A percentile compares a stretch with the other conserved stretches of the same genome.
phyloP scores from a whole-genome alignment of 2,113 vertebrate genomes.

The Lipophrys pholis region DNA sequence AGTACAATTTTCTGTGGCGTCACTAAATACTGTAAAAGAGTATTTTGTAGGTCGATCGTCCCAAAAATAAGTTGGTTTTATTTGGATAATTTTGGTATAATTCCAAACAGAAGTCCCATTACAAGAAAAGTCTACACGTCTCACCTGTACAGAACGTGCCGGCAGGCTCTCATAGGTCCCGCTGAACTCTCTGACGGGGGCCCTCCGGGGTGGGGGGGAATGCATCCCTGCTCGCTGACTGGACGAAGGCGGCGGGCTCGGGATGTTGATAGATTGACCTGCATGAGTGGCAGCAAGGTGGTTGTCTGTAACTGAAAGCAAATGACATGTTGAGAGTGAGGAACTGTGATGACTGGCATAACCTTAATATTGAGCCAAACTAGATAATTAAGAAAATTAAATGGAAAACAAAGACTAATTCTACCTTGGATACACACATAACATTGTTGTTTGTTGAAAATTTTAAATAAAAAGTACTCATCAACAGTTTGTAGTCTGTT shows the following conservation, averaged over 20 bases:
- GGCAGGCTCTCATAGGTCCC: slow-evolving; percentile 93
- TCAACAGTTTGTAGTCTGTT: slow-evolving; percentile 5
- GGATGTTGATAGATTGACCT: slow-evolving; percentile 81
- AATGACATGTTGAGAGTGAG: background rate
- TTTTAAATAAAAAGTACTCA: background rate
- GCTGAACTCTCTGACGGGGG: slow-evolving; percentile 83
- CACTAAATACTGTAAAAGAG: too few relatives aligned
- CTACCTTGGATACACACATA: background rate
- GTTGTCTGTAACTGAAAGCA: slow-evolving; percentile 62
- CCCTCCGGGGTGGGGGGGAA: slow-evolving; percentile 90
- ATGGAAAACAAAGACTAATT: background rate
- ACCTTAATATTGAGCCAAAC: too few relatives aligned
- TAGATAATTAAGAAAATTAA: background rate
- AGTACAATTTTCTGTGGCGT: too few relatives aligned
- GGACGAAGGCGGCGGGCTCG: slow-evolving; percentile 69
- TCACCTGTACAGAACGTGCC: slow-evolving; percentile 88
- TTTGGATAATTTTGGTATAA: too few relatives aligned
- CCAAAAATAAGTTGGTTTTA: too few relatives aligned
- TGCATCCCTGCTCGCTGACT: slow-evolving; percentile 90
- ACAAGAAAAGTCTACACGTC: slow-evolving; percentile 11
- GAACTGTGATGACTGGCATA: background rate
- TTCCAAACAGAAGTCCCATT: too few relatives aligned
- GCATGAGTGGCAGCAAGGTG: slow-evolving; percentile 71
- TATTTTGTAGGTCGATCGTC: too few relatives aligned
- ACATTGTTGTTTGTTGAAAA: background rate